Evolutionary conservation across 2,797 vertebrate species (phyloP), one percentile per base, ranked within the genome.

Genomic region (Notoglanidium macrostoma): DNA sequence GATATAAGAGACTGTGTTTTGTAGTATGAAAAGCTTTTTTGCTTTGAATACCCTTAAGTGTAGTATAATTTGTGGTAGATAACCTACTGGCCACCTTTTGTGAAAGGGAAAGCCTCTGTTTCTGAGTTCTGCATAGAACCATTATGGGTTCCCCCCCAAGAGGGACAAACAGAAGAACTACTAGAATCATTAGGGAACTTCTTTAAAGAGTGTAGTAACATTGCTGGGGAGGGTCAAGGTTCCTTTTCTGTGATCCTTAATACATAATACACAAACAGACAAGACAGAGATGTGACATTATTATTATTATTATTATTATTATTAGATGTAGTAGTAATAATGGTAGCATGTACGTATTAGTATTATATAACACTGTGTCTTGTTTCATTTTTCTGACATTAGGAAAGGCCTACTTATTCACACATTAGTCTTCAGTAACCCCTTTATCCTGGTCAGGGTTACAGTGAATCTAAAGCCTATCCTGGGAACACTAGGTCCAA

Each of bases 371-470:
- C 12, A n/a, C 7, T 17, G 78, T 17, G 59, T 17, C 29, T 57
- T 79, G 10, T 40, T 57, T 7, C 40, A 81, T 81, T 63, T 9
- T 81, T 46, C 9, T 57, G 49, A 78, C 54, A 21, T 78, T 57
- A 35, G 54, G 54, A 78, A 78, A 78, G 17, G 19, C 76, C 76
- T 21, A 78, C 51, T 35, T 78, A 78, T 57, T 78, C 17, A 35
- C 76, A 57, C 54, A 78, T 55, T 55, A 78, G 57, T 78, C 59
- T 81, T 63, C 35, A 63, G 26, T 61, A 81, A 61, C 57, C 51
- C 54, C 4, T 57, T 57, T 57, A 35, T 35, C 54, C 54, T 78
- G 54, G 29, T 57, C 76, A 78, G 76, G 51, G 76, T 57, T 78
- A 29, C 32, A 11, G 35, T 63, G 26, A 81, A 63, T 46, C 78